Base-by-base conservation (phyloP, 2,113 vertebrate species). In the Pholis gunnellus region DNA sequence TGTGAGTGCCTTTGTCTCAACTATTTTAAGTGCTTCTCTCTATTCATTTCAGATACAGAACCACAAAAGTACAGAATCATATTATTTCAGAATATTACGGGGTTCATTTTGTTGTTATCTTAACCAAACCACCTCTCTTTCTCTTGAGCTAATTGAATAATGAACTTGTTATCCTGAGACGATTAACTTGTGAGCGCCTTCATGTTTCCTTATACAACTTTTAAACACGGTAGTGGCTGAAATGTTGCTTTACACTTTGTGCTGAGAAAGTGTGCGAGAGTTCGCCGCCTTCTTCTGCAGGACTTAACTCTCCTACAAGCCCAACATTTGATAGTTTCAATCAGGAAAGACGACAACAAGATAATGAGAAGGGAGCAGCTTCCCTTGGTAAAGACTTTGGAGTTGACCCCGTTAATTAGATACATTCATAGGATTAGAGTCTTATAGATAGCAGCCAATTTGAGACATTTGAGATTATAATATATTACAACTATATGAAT, bases 61-160 rank as follows among this genome's bases (percentile, higher is more conserved):
- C 34, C 54, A 13, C 42, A 54, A 17, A 65, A 59, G 25, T 59
- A 50, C 22, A 11, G 25, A 20, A 75, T 3, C n/a, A 22, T 25
- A 11, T 22, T 77, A 64, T 50, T 40, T 40, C 72, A 20, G 52
- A 36, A 59, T 59, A 56, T n/a, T 31, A 6, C 6, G 36, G 27
- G 42, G 9, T 50, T 72, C 0, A 44, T 72, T 11, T 40, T 34
- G 36, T 18, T 34, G 6, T 56, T 36, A 27, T 66, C 20, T 46
- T 29, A 72, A 46, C 14, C 13, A 46, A 59, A 29, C 22, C 25
- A 44, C 2, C 8, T 14, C 40, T 61, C 22, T 60, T 40, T 57
- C 29, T 60, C 52, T 34, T 44, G 1, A 14, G 20, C 69, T 74
- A 60, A 67, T 31, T 40, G n/a, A 40, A 74, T 29, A 48, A 81